Evolutionary conservation across 2,888 invertebrate genomes (phyloP), one percentile per base, ranked within the genome.

Genomic region (Panorpa germanica): DNA sequence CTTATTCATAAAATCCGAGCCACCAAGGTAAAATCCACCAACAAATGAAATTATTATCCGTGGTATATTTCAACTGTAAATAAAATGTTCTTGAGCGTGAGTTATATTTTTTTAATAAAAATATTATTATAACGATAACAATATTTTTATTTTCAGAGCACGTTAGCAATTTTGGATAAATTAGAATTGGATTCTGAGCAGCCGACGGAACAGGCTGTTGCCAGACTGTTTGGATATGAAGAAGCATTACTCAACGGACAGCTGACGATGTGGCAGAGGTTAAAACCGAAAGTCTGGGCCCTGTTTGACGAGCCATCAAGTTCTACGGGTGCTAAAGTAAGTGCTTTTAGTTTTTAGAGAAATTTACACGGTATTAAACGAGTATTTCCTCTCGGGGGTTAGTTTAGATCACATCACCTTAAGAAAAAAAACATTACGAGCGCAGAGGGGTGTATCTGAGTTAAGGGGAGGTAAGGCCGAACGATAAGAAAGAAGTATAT

Each of bases 271-370:
- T 95, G 93, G 93, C 91, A 91, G 57, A 66, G 75, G 38, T 58
- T 86, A 41, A 86, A 90, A 47, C 91, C 90, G 4, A 80, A 76
- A 50, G 71, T 93, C 29, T 93, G 91, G 91, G 81, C 91, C 4
- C 59, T 95, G 32, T 95, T 96, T 50, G 91, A 95, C 49, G 93
- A 95, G 54, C 93, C 93, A 1, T 88, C 90, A 44, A 91, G 91
- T 39, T 91, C 91, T 32, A 71, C 74, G 29, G 64, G 74, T 37
- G 91, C 91, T 36, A 93, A 93, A 74, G 88, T 85, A 49, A 54
- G n/a, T n/a, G n/a, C n/a, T n/a, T n/a, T n/a, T n/a, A n/a, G n/a
- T n/a, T n/a, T n/a, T n/a, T n/a, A n/a, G n/a, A n/a, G n/a, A n/a
- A n/a, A n/a, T n/a, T n/a, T n/a, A n/a, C n/a, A n/a, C n/a, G n/a